Percentiles rank a stretch among this genome's conserved stretches.
phyloP scores from a whole-genome alignment of 1,140 invertebrate species.

The Neoseiulus cucumeris region DNA sequence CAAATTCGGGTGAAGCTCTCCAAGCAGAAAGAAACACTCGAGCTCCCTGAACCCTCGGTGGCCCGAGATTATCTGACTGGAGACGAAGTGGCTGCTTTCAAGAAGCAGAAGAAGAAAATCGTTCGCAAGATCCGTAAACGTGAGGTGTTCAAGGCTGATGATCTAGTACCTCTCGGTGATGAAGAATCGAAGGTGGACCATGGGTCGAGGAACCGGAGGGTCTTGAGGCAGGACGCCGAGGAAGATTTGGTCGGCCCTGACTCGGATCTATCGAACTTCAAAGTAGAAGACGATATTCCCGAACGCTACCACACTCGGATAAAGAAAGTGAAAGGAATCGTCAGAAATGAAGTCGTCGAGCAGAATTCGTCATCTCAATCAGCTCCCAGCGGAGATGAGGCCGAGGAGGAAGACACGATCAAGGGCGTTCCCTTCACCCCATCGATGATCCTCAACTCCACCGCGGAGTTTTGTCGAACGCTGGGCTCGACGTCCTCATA shows the following conservation, averaged over 20 bases:
- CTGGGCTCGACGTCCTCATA: slow-evolving; percentile 86
- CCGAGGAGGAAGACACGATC: slow-evolving; percentile 18
- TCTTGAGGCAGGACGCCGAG: slow-evolving; percentile 15
- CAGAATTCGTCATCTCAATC: background rate
- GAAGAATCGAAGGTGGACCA: slow-evolving; percentile 21
- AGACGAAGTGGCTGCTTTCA: slow-evolving; percentile 58
- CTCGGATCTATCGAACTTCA: slow-evolving; percentile 36
- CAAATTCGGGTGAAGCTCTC: slow-evolving; percentile 26
- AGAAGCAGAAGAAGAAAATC: slow-evolving; percentile 67
- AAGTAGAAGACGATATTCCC: slow-evolving; percentile 50
- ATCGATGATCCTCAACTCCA: slow-evolving; percentile 66
- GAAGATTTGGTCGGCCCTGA: slow-evolving; percentile 24
- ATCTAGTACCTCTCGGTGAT: slow-evolving; percentile 31
- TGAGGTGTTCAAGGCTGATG: slow-evolving; percentile 34
- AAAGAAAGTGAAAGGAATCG: slow-evolving; percentile 19
- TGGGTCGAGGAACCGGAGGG: slow-evolving; percentile 21
- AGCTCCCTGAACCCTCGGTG: slow-evolving; percentile 41
- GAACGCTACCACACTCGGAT: slow-evolving; percentile 26
- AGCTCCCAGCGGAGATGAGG: slow-evolving; percentile 13
- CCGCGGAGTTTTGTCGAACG: slow-evolving; percentile 88
- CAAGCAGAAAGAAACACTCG: slow-evolving; percentile 38
- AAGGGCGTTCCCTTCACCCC: slow-evolving; percentile 11
- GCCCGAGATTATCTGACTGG: slow-evolving; percentile 74
- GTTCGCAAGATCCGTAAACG: slow-evolving; percentile 32
- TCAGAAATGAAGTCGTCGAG: background rate